Conservation (phyloP, 2,797 vertebrate species). For the Neosilurus hyrtlii region DNA sequence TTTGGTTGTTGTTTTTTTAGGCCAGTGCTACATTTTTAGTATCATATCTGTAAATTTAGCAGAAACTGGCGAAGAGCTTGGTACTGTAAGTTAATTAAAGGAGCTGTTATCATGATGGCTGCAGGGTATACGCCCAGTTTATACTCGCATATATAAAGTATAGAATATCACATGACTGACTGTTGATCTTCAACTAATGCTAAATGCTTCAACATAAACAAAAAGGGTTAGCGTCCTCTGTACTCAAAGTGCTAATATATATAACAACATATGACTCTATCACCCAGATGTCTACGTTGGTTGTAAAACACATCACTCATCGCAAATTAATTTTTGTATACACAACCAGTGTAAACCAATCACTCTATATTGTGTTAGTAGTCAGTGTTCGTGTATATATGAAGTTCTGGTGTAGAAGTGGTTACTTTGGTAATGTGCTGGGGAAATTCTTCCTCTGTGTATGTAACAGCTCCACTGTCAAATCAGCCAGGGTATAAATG, state of each 20-base stretch:
- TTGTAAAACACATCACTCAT: conserved; percentile 4
- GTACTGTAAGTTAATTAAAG: neutral
- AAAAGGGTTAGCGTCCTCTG: neutral
- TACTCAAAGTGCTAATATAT: neutral
- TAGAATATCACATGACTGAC: neutral
- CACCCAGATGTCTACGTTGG: neutral
- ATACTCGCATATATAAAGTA: neutral
- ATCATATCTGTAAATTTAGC: neutral
- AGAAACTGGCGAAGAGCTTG: neutral
- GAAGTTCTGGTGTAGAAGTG: neutral
- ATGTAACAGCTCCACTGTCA: neutral
- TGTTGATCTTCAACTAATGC: neutral
- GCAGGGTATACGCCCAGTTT: neutral
- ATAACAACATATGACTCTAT: neutral
- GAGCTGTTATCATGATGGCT: neutral
- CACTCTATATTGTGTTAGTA: neutral
- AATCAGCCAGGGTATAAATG: too few species aligned
- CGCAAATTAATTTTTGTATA: conserved; percentile 1
- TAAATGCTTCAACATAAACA: neutral
- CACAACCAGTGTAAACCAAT: neutral
- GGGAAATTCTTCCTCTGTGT: neutral
- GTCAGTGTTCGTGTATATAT: neutral
- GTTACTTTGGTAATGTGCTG: neutral
- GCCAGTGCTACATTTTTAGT: neutral
- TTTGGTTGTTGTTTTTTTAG: too few species aligned